These are phyloP conservation scores for Meliscaeva auricollis DNA, from an alignment of 2,888 invertebrate genomes.

Conservation along the genomic window DNA sequence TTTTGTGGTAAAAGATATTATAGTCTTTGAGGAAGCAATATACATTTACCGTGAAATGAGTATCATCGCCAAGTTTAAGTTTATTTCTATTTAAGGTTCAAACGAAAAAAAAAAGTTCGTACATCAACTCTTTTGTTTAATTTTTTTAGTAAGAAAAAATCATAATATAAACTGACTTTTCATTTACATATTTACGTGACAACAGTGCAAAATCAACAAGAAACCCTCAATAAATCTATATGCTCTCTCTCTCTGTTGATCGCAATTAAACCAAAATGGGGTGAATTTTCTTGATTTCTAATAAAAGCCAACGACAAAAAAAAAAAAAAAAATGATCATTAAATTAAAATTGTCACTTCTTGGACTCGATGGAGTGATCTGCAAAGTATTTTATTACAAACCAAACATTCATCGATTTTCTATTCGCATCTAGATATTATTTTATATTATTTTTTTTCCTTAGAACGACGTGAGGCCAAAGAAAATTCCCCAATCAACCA, in stretches of 20 bases:
- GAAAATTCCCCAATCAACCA: slow-evolving; percentile 66
- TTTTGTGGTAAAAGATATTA: too few relatives aligned
- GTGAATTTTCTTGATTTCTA: slow-evolving; percentile 47
- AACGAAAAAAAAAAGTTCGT: too few relatives aligned
- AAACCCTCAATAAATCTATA: not conserved
- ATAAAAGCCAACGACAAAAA: not conserved
- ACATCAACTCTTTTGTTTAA: too few relatives aligned
- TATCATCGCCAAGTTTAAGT: too few relatives aligned
- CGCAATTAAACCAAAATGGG: slow-evolving; percentile 21
- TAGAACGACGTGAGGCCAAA: slow-evolving; percentile 72
- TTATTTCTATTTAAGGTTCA: too few relatives aligned
- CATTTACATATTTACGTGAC: too few relatives aligned
- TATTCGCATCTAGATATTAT: slow-evolving; percentile 47
- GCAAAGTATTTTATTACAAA: slow-evolving; percentile 48
- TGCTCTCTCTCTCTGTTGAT: not conserved
- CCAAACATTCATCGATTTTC: slow-evolving; percentile 31
- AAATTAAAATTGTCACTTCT: slow-evolving; percentile 49
- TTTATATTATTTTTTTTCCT: slow-evolving; percentile 46
- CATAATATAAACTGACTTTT: too few relatives aligned
- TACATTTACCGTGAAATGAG: too few relatives aligned
- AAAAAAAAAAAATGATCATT: slow-evolving; percentile 19
- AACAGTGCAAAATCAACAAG: too few relatives aligned
- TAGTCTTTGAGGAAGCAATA: too few relatives aligned
- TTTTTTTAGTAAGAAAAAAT: too few relatives aligned
- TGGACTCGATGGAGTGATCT: slow-evolving; percentile 52